These are phyloP conservation scores for Tangara arthus DNA, from an alignment of 2,797 vertebrate genomes.

Conservation along the genomic window DNA sequence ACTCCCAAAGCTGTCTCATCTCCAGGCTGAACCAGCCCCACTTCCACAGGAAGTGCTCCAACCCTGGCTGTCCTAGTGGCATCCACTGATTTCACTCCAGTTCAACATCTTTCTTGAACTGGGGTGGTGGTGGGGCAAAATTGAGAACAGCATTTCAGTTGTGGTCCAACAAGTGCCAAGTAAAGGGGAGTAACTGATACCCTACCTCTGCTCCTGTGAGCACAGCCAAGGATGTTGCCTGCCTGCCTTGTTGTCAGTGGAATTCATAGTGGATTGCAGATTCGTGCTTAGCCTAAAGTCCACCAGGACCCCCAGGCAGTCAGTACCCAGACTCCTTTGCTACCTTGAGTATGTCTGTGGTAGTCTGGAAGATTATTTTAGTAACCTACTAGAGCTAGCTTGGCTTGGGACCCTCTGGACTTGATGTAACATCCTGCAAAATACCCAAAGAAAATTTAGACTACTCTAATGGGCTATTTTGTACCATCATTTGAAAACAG, in stretches of 20 bases:
- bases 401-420: background rate
- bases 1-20: background rate
- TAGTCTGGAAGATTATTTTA: background rate
- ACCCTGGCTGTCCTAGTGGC: background rate
- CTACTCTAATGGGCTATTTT: background rate
- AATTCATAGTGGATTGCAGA: accelerated
- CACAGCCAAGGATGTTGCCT: background rate
- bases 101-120: background rate
- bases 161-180: background rate
- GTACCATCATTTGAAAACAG: background rate
- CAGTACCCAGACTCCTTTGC: background rate
- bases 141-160: background rate
- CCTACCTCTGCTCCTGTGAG: background rate
- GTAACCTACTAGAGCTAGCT: background rate
- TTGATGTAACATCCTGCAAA: slow-evolving; percentile 21
- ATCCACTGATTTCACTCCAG: background rate
- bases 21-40: background rate
- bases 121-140: accelerated
- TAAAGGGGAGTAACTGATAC: background rate
- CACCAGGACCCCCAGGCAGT: background rate
- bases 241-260: background rate
- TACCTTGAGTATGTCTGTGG: background rate
- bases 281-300: background rate
- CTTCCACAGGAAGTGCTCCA: background rate
- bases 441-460: background rate